phyloP scores from a whole-genome alignment of 2,888 invertebrate species.

The Dryomyza anilis region DNA sequence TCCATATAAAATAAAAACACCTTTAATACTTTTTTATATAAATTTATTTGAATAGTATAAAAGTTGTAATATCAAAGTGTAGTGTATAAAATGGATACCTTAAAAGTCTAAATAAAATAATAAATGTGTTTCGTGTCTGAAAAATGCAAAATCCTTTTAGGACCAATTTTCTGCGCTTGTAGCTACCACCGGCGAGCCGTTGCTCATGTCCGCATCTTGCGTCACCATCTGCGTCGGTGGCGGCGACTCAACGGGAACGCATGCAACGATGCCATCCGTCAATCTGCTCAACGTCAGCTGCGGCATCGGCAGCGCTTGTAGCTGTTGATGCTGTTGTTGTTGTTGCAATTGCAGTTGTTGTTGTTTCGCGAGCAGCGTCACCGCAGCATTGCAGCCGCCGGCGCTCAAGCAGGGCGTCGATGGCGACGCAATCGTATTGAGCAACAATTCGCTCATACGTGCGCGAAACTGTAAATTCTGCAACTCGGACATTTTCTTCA shows the following conservation, averaged over 20 bases:
- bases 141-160: slow-evolving; percentile 33
- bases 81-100: too few relatives aligned
- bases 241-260: too few relatives aligned
- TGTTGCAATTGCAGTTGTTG: slow-evolving; percentile 28
- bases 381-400: neutral
- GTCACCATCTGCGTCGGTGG: neutral
- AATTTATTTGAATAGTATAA: too few relatives aligned
- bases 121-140: too few relatives aligned
- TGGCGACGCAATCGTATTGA: slow-evolving; percentile 44
- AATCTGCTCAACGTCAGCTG: neutral
- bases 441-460: slow-evolving; percentile 49
- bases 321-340: slow-evolving; percentile 20
- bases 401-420: neutral
- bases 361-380: neutral
- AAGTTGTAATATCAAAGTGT: too few relatives aligned
- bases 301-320: neutral
- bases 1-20: too few relatives aligned
- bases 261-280: too few relatives aligned
- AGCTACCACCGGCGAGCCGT: slow-evolving; percentile 27
- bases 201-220: slow-evolving; percentile 1
- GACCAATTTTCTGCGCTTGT: slow-evolving; percentile 45
- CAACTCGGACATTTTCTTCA: slow-evolving; percentile 52
- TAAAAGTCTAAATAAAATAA: too few relatives aligned
- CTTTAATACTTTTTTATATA: too few relatives aligned
- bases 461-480: slow-evolving; percentile 52